Evolutionary conservation across 2,888 invertebrate species (phyloP), one percentile per base, ranked within the genome.

Genomic region (Ectemnius lituratus): DNA sequence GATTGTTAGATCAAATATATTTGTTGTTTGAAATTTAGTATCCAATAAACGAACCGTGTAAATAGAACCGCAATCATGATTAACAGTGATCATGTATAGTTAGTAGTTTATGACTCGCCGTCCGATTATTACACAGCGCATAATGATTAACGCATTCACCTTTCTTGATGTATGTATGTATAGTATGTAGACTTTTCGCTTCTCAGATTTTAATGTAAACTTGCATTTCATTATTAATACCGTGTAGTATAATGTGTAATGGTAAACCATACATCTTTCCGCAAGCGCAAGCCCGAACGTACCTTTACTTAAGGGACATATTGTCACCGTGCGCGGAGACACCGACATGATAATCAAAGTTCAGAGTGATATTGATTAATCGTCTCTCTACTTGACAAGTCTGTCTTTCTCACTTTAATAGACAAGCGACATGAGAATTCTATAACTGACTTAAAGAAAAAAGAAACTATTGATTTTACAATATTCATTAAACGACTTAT

Each of bases 21-120:
- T 81, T 82, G 82, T 84, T 79, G 37, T 37, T 78, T 74, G 75
- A 84, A 80, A 85, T 83, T 6, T 37, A 37, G 37, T 86, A 85
- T 85, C 85, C 82, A 75, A 78, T 86, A 85, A 87, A 85, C 83
- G 85, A 86, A 86, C 81, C 76, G 84, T 88, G 87, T 87, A 86
- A 86, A 87, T 85, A 86, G 84, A 87, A 84, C 80, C 80, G 86
- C 81, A 88, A 87, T 82, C 84, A 87, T 88, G 83, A 85, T 86
- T 87, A 88, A 88, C 88, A 89, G 88, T 86, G 82, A 87, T 82
- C 86, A 82, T 85, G 83, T 78, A 79, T 82, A 80, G 70, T 83
- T 37, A 37, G 37, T 37, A 37, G 37, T 37, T 70, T 37, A 62
- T 69, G 71, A 78, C 69, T 67, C 61, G 62, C 16, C 58, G 65